Percentiles rank a stretch among this genome's conserved stretches.
These are phyloP conservation scores for Antennarius maculatus DNA, from an alignment of 2,797 vertebrate species.

Conservation along the genomic window DNA sequence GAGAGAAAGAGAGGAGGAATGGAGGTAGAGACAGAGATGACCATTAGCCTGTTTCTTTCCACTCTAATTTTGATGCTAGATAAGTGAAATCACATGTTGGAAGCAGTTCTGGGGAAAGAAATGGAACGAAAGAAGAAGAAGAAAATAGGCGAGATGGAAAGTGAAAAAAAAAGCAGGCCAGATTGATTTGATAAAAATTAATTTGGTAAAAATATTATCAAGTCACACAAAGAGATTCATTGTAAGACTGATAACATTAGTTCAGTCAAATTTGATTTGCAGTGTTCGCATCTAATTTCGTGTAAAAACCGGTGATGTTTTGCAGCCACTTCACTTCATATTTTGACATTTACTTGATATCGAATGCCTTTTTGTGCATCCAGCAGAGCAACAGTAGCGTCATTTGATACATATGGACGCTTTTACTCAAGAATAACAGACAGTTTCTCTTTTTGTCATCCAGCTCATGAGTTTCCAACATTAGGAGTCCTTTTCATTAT, in stretches of 20 bases:
- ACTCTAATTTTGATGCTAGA: slow-evolving; percentile 71
- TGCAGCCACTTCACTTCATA: neutral
- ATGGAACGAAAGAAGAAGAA: slow-evolving; percentile 27
- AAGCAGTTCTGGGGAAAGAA: slow-evolving; percentile 49
- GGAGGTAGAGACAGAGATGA: slow-evolving; percentile 70
- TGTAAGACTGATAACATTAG: slow-evolving; percentile 5
- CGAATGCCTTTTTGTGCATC: neutral
- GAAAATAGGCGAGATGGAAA: slow-evolving; percentile 30
- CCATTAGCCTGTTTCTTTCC: slow-evolving; percentile 73
- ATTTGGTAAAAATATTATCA: slow-evolving; percentile 15
- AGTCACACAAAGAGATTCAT: slow-evolving; percentile 1
- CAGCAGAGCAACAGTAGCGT: slow-evolving; percentile 6
- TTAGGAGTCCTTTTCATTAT: neutral
- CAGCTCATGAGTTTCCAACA: slow-evolving; percentile 4
- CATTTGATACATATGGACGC: neutral
- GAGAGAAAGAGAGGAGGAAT: slow-evolving; percentile 49
- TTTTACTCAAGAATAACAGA: neutral
- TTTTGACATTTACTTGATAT: neutral
- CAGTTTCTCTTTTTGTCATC: neutral
- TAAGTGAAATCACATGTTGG: slow-evolving; percentile 84
- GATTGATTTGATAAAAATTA: slow-evolving; percentile 15
- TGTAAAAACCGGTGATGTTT: neutral
- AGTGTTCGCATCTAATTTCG: neutral
- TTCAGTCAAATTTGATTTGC: slow-evolving; percentile 22
- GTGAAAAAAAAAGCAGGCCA: slow-evolving; percentile 12